These are phyloP conservation scores for Zoanthus sansibaricus DNA, from an alignment of 92 coral and sea anemone species.

Conservation along the genomic window DNA sequence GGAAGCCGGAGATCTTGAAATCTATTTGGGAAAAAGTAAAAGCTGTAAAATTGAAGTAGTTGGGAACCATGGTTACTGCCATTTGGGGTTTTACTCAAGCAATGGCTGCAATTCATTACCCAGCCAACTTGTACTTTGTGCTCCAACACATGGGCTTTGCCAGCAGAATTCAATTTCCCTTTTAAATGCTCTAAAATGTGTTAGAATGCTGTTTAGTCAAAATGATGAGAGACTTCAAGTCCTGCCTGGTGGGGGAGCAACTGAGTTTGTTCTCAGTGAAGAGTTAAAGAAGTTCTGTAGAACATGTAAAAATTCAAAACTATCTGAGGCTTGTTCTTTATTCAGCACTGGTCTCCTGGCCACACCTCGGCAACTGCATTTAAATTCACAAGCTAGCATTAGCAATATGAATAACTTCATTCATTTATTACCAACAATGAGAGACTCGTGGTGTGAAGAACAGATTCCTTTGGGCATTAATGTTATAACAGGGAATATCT, in stretches of 20 bases:
- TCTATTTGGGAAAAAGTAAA: constrained; percentile 68
- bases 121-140: constrained; percentile 73
- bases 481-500: constrained; percentile 60
- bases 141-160: constrained; percentile 84
- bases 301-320: constrained; percentile 26
- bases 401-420: constrained; percentile 53
- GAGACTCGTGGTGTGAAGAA: constrained; percentile 60
- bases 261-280: constrained; percentile 72
- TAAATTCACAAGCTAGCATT: constrained; percentile 63
- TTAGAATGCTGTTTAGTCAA: constrained; percentile 71
- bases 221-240: constrained; percentile 40
- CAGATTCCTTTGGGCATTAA: constrained; percentile 65
- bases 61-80: constrained; percentile 67
- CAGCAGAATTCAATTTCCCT: constrained; percentile 80
- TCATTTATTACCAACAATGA: constrained; percentile 46
- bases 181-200: constrained; percentile 70
- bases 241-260: constrained; percentile 84
- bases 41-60: constrained; percentile 63
- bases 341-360: constrained; percentile 75
- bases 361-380: constrained; percentile 70
- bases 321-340: constrained; percentile 65
- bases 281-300: constrained; percentile 54
- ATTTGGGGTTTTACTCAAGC: constrained; percentile 39
- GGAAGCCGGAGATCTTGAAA: constrained; percentile 29
- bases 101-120: constrained; percentile 10